phyloP scores from a whole-genome alignment of 2,888 invertebrate species.

The Isotomurus palustris region DNA sequence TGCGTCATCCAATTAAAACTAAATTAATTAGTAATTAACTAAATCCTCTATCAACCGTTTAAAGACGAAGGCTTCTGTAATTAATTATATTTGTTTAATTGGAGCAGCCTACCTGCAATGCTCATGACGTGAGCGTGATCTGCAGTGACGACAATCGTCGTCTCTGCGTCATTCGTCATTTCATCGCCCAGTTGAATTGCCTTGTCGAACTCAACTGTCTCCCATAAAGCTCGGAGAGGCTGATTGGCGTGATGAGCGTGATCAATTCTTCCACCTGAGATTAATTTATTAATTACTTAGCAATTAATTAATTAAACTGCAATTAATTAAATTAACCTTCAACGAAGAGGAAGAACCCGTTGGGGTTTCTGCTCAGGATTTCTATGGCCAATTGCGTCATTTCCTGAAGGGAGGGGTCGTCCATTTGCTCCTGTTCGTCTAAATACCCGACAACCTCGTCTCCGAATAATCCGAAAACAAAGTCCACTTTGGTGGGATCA shows the following conservation, averaged over 20 bases:
- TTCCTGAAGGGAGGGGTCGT: constrained; percentile 67
- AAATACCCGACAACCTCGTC: constrained; percentile 26
- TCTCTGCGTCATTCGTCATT: constrained; percentile 58
- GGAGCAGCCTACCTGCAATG: constrained; percentile 62
- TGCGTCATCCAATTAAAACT: constrained; percentile 9
- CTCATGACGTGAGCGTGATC: constrained; percentile 77
- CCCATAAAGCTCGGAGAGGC: constrained; percentile 67
- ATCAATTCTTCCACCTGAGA: constrained; percentile 59
- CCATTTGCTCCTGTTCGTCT: constrained; percentile 13
- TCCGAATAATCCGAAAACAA: constrained; percentile 58
- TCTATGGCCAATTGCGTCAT: constrained; percentile 74
- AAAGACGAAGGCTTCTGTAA: no score
- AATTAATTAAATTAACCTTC: constrained; percentile 66
- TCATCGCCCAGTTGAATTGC: constrained; percentile 61
- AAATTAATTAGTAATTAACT: not conserved
- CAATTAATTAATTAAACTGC: constrained; percentile 49
- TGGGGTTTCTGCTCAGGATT: constrained; percentile 59
- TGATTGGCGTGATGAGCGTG: constrained; percentile 67
- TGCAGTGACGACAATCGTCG: constrained; percentile 71
- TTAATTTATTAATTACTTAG: not conserved
- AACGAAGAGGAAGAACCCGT: constrained; percentile 72
- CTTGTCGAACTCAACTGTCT: constrained; percentile 69
- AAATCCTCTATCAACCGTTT: no score
- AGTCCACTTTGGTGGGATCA: constrained; percentile 57
- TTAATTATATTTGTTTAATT: not conserved